These are phyloP conservation scores for Hydra vulgaris DNA, from an alignment of 30 jellyfish, hydroid and myxozoan species.

Conservation along the genomic window DNA sequence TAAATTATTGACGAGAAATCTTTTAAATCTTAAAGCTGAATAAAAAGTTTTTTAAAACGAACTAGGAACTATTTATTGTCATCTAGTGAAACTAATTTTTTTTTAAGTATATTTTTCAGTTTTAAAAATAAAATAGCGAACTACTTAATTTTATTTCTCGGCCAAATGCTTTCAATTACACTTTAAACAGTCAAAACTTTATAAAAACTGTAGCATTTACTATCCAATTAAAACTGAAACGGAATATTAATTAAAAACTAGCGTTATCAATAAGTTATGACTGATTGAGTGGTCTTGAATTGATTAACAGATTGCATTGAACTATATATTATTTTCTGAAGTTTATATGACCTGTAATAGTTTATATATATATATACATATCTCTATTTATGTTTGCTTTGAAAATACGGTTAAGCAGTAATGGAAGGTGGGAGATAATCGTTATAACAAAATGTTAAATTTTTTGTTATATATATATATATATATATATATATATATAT, in stretches of 20 bases:
- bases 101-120: too few species aligned
- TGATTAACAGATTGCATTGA: neutral
- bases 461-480: too few species aligned
- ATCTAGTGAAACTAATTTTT: too few species aligned
- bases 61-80: too few species aligned
- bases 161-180: neutral
- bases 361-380: too few species aligned
- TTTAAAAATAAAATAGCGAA: too few species aligned
- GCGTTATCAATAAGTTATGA: neutral
- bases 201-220: neutral
- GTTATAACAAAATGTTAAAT: too few species aligned
- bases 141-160: neutral
- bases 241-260: neutral
- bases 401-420: neutral
- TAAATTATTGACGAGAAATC: too few species aligned
- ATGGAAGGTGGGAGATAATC: neutral
- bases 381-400: neutral
- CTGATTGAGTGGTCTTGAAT: neutral
- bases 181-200: neutral
- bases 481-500: too few species aligned
- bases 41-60: too few species aligned
- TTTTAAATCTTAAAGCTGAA: too few species aligned
- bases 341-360: neutral
- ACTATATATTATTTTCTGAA: neutral
- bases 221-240: neutral